Conservation (phyloP, 2,113 vertebrate genomes). For the Stictonetta naevosa region DNA sequence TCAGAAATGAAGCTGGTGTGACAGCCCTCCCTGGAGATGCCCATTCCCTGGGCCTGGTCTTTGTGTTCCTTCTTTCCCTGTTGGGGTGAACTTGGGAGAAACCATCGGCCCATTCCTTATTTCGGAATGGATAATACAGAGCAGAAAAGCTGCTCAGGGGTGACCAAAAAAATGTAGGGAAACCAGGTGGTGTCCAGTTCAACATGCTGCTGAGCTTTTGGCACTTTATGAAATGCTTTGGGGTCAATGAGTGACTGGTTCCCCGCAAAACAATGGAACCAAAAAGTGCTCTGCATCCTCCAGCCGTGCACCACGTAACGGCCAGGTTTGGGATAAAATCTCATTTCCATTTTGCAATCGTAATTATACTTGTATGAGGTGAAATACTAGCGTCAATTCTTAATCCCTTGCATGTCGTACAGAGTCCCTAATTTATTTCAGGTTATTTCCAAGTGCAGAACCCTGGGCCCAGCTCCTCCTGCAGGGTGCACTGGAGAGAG, state of each 20-base stretch:
- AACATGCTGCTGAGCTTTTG: background rate
- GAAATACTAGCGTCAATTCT: background rate
- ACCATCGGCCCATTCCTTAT: background rate
- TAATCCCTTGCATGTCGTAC: fast-evolving
- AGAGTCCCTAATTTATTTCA: background rate
- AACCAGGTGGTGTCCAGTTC: background rate
- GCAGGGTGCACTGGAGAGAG: background rate
- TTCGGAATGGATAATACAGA: background rate
- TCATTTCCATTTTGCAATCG: background rate
- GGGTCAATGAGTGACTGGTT: background rate
- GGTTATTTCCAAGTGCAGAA: background rate
- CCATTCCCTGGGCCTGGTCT: background rate
- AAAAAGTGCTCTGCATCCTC: background rate
- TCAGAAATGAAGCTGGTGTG: background rate
- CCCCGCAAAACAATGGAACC: background rate
- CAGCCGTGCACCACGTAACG: no score
- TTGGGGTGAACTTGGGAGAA: background rate
- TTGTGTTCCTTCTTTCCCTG: fast-evolving
- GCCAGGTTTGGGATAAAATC: background rate
- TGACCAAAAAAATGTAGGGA: background rate
- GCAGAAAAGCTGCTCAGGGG: background rate
- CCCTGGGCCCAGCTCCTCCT: background rate
- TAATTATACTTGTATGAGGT: background rate
- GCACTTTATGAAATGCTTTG: fast-evolving
- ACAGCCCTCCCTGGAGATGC: background rate